Evolutionary conservation across 2,888 invertebrate species (phyloP).

Genomic region (Lasioglossum vierecki): DNA sequence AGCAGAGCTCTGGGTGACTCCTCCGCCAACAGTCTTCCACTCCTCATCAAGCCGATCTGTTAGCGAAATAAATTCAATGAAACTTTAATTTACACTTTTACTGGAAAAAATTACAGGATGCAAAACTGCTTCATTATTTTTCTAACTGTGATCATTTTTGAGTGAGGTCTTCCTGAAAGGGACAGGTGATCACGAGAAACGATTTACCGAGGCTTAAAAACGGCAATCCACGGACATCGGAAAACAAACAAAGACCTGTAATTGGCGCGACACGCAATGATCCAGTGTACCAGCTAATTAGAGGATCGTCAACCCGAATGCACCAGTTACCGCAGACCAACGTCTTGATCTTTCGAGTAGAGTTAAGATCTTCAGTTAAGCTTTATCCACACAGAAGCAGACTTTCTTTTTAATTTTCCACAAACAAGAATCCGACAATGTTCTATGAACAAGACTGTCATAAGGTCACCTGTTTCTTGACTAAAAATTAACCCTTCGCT

Average conservation of each 20-base stretch:
- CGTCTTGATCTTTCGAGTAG: neutral
- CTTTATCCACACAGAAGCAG: neutral
- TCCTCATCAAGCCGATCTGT: constrained; percentile 97
- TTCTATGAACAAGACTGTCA: no score
- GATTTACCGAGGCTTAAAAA: neutral
- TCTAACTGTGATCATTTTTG: neutral
- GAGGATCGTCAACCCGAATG: neutral
- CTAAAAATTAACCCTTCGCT: no score
- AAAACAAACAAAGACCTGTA: neutral
- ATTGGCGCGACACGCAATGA: constrained; percentile 1
- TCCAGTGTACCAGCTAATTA: constrained; percentile 12
- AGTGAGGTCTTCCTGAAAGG: neutral
- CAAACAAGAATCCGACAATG: no score
- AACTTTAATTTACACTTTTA: neutral
- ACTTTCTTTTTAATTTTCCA: no score
- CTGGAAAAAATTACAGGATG: neutral
- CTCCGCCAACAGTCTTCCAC: constrained; percentile 95
- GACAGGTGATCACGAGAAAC: neutral
- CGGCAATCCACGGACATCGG: neutral
- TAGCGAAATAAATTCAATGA: neutral
- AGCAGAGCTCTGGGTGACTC: constrained; percentile 94
- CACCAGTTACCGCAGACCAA: neutral
- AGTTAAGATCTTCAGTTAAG: no score
- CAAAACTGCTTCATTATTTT: neutral
- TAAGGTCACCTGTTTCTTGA: no score